Evolutionary conservation across 2,113 vertebrate species (phyloP), one percentile per base, ranked within the genome.

Genomic region (pig (Sus scrofa)): DNA sequence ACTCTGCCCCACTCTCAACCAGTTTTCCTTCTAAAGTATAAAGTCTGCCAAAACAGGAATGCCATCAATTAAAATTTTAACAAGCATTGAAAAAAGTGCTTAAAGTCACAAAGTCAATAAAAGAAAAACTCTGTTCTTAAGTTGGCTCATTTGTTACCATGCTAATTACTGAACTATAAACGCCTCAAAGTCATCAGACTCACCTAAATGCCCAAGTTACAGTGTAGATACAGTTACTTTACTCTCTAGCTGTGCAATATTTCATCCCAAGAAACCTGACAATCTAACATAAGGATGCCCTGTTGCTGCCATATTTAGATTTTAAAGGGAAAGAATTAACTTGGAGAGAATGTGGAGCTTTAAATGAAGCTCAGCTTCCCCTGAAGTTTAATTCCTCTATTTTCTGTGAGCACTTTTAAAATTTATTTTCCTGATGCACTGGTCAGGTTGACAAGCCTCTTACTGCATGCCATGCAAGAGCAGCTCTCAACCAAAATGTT

Each of bases 1-100:
- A 97, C 63, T 99, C 99, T 58, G 98, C 98, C 15, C 99, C 99
- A 44, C 98, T 99, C 58, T 98, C 98, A 90, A 99, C 81, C 84
- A 98, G 99, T 30, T 98, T 99, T 95, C 99, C 99, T 93, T 99
- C 99, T 92, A 99, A 98, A 11, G 99, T 99, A 96, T 99, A 99
- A 63, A 99, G 99, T 95, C 99, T 99, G 98, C 54, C 63, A 98
- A 98, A 97, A 98, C 6, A 98, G 8, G 65, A 96, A 95, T 3
- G 34, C 1, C 7, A 95, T 94, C n/a, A 73, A 2, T 90, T 93
- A 74, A 44, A 26, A 87, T 37, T 52, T 94, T 83, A 68, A 89
- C 62, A 37, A 94, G 19, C 6, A 19, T 2, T 87, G n/a, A 84
- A 60, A 97, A 84, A 67, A 37, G 71, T 50, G 0, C 73, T 89